Base-by-base conservation (phyloP, 2,888 invertebrate species). In the Melipona beecheii region DNA sequence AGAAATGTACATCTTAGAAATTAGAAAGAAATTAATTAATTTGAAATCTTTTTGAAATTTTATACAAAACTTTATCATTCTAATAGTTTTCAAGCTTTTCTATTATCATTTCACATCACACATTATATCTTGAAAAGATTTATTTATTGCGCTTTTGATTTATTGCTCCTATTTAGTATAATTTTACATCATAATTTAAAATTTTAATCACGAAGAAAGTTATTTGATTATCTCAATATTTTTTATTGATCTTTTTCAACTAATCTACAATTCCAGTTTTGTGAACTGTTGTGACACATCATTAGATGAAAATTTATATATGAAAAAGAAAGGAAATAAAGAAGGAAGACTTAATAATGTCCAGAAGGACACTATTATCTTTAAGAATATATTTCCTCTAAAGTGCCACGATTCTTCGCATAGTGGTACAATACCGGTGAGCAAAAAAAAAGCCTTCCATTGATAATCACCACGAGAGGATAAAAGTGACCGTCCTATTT, bases 371-470 rank as follows among this genome's bases (percentile, higher is more conserved):
- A 77, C 52, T 75, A 75, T 71, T 77, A 92, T 90, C 91, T 91
- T 89, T 88, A 88, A 91, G 87, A 91, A 90, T 89, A 89, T 91
- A 91, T 92, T 91, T 86, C 58, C 86, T 90, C 81, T 73, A 89
- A 90, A 91, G 87, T 88, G 87, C 78, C 83, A 81, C 81, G 81
- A 85, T 84, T 84, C 76, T 58, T 62, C 52, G 70, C 64, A 74
- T 78, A 87, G 83, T 86, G 74, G 84, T 77, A 68, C 78, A 74
- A 87, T 82, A 75, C 60, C 65, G 56, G 27, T 15, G 58, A n/a
- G 49, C 52, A 68, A 69, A 60, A 68, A 84, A 73, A 60, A 79
- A 81, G 76, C 84, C 72, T 50, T 86, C 36, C 60, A 27, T 80
- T 27, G 78, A 84, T 86, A 87, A 87, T 87, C 87, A 84, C 81